Base-by-base conservation (phyloP, 2,797 vertebrate species). In the Pristis pectinata region DNA sequence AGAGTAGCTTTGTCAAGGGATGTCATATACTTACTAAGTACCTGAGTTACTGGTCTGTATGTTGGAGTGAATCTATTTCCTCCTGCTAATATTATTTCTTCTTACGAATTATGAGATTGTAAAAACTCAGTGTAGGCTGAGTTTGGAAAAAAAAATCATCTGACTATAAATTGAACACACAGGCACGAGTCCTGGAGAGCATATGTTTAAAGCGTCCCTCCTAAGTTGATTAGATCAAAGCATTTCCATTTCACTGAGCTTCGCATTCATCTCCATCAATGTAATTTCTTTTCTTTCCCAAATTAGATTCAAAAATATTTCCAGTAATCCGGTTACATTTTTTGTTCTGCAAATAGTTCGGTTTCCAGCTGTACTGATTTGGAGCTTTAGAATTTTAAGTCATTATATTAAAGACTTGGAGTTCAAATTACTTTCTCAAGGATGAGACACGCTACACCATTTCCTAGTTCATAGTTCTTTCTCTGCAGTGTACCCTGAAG, bases 231-330 rank as follows among this genome's bases (percentile, higher is more conserved):
- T 41, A 64, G 87, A 67, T 91, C 7, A 41, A n/a, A 91, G n/a
- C 59, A 67, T 67, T 91, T 37, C 17, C n/a, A 91, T 24, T 37
- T 91, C 34, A 91, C 87, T 37, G 15, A 19, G 8, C 24, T 91
- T 41, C n/a, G 13, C 19, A 41, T 91, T 41, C n/a, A 41, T 24
- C 61, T 91, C n/a, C 87, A 91, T 67, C 87, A 67, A 87, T 67
- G n/a, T 67, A 37, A 64, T 91, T 41, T 67, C 7, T 67, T 91
- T 91, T 67, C 17, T 87, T 67, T 13, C 87, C 85, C 91, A 67
- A 67, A 91, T 91, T 91, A 91, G 87, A 24, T 91, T 91, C n/a
- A 37, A 91, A 91, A 67, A 67, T 67, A 91, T 91, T 91, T 91
- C 19, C n/a, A 67, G 87, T 61, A 67, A 79, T n/a, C 56, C 37